phyloP scores from a whole-genome alignment of 2,113 vertebrate species.

The Nymphicus hollandicus region DNA sequence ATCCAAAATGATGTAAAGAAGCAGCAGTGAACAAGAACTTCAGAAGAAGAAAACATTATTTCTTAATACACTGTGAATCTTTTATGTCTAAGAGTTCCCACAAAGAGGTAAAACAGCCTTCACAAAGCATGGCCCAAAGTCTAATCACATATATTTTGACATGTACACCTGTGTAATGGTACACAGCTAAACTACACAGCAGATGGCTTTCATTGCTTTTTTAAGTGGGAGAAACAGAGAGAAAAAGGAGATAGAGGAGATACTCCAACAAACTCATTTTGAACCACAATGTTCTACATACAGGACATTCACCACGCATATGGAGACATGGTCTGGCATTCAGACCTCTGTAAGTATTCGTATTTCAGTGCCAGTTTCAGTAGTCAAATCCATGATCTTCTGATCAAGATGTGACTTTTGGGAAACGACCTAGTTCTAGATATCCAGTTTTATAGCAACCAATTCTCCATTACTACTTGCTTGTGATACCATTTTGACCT shows the following conservation, averaged over 20 bases:
- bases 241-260: not conserved
- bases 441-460: not conserved
- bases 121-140: not conserved
- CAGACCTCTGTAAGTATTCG: fast-evolving
- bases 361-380: not conserved
- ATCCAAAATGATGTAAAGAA: not conserved
- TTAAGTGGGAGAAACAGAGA: not conserved
- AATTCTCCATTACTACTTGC: not conserved
- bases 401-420: not conserved
- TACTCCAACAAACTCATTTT: not conserved
- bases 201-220: not conserved
- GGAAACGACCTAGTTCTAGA: not conserved
- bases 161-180: not conserved
- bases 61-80: not conserved
- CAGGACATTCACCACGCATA: not conserved
- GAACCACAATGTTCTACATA: not conserved
- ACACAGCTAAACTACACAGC: not conserved
- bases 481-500: not conserved
- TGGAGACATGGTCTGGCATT: not conserved
- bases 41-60: not conserved
- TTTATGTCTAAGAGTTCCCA: not conserved
- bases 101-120: not conserved
- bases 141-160: not conserved
- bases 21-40: not conserved
- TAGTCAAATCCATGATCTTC: not conserved